A percentile compares a stretch with the other conserved stretches of the same genome.
These are phyloP conservation scores for Plectropomus leopardus DNA, from an alignment of 2,113 vertebrate genomes.

Conservation along the genomic window DNA sequence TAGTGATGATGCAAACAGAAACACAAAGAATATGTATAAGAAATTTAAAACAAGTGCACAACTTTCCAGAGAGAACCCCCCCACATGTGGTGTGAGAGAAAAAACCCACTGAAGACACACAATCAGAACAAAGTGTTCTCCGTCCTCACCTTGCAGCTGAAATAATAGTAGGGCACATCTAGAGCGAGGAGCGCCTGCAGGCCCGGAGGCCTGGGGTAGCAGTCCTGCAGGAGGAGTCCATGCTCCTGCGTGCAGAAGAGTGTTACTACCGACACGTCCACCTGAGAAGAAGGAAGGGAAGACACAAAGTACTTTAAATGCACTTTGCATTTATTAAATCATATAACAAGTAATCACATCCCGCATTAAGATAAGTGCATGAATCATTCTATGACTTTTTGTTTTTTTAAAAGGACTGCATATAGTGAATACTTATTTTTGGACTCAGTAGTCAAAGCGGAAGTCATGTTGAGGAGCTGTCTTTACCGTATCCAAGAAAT, in stretches of 20 bases:
- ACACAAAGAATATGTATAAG: background rate
- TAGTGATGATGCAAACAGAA: conserved; percentile 24
- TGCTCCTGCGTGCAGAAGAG: conserved; percentile 95
- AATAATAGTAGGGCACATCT: conserved; percentile 94
- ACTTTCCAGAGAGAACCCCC: background rate
- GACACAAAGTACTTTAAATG: background rate
- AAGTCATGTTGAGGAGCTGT: background rate
- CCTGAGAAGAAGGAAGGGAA: conserved; percentile 77
- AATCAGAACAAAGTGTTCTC: conserved; percentile 5
- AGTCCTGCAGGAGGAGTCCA: conserved; percentile 92
- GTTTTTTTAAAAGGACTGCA: too few relatives aligned
- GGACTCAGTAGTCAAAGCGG: background rate
- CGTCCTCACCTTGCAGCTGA: conserved; percentile 90
- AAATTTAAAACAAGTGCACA: background rate
- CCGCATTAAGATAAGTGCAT: background rate
- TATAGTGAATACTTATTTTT: background rate
- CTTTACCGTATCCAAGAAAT: conserved; percentile 77
- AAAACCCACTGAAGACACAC: background rate
- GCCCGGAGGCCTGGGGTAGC: conserved; percentile 85
- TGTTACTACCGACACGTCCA: conserved; percentile 88
- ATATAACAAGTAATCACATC: too few relatives aligned
- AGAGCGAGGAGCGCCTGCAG: conserved; percentile 90
- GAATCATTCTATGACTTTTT: too few relatives aligned
- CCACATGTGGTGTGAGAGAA: background rate
- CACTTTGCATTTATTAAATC: background rate